phyloP scores from a whole-genome alignment of 2,797 vertebrate species.

The Galaxias olidus region DNA sequence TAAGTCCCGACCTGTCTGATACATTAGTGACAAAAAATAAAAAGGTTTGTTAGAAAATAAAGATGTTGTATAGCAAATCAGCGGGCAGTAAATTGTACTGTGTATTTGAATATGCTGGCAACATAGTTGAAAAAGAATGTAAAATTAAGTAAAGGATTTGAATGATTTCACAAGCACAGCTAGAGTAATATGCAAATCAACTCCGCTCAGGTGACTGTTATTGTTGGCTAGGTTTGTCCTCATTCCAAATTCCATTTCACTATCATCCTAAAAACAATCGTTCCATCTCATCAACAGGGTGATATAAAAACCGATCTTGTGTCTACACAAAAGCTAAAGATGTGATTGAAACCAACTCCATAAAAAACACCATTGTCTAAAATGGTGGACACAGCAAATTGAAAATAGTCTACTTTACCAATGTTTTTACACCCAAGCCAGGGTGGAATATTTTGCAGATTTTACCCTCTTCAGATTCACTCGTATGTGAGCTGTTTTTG shows the following conservation, averaged over 20 bases:
- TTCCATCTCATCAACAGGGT: no score
- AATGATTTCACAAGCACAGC: constrained; percentile 12
- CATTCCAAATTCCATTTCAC: no score
- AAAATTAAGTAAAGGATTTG: constrained; percentile 6
- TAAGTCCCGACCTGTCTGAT: background rate
- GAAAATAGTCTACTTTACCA: background rate
- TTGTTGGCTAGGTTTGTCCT: background rate
- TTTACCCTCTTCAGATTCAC: background rate
- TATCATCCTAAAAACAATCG: no score
- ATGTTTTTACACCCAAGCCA: no score
- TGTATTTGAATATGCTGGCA: background rate
- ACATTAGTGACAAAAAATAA: background rate
- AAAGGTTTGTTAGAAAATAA: no score
- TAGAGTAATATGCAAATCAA: constrained; percentile 12
- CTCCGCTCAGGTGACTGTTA: background rate
- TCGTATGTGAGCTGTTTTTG: background rate
- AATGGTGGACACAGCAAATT: no score
- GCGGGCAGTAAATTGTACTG: background rate
- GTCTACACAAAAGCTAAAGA: no score
- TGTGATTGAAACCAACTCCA: no score
- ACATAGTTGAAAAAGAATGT: background rate
- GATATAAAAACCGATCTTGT: no score
- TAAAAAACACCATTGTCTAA: no score
- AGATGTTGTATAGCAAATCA: constrained; percentile 11
- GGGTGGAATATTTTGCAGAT: no score